A percentile compares a stretch with the other conserved stretches of the same genome.
Evolutionary conservation across 2,113 vertebrate species (phyloP).

Genomic region (Etheostoma cragini): DNA sequence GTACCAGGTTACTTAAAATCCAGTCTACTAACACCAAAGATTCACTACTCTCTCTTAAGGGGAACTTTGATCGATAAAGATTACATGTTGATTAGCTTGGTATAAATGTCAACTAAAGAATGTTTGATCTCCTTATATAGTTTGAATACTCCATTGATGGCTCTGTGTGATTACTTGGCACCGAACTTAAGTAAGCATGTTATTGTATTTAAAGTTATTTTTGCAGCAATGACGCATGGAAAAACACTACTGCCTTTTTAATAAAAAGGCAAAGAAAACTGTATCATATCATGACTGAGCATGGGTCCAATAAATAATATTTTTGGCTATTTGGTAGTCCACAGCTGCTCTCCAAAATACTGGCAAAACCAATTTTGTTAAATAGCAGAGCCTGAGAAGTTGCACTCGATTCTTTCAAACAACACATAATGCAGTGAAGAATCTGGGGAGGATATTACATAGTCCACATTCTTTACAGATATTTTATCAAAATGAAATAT

Average conservation of each 20-base stretch:
- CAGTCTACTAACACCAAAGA: background rate
- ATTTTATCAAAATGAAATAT: background rate
- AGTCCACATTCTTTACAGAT: background rate
- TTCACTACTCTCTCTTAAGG: background rate
- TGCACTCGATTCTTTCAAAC: background rate
- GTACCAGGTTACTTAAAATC: background rate
- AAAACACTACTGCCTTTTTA: background rate
- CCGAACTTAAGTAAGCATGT: background rate
- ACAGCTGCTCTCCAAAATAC: slow-evolving; percentile 1
- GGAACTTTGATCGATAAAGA: background rate
- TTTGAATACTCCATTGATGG: background rate
- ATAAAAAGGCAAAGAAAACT: background rate
- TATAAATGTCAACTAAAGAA: background rate
- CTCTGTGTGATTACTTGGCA: background rate
- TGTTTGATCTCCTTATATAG: background rate
- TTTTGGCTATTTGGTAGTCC: background rate
- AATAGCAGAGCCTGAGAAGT: background rate
- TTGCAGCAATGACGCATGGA: background rate
- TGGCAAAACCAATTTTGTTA: background rate
- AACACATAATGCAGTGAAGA: background rate
- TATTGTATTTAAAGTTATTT: background rate
- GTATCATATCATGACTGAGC: background rate
- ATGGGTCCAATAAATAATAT: background rate
- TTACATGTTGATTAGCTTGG: slow-evolving; percentile 7
- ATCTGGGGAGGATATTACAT: background rate